These are phyloP conservation scores for Sarcophaga carnaria DNA, from an alignment of 2,888 invertebrate genomes.

Conservation along the genomic window DNA sequence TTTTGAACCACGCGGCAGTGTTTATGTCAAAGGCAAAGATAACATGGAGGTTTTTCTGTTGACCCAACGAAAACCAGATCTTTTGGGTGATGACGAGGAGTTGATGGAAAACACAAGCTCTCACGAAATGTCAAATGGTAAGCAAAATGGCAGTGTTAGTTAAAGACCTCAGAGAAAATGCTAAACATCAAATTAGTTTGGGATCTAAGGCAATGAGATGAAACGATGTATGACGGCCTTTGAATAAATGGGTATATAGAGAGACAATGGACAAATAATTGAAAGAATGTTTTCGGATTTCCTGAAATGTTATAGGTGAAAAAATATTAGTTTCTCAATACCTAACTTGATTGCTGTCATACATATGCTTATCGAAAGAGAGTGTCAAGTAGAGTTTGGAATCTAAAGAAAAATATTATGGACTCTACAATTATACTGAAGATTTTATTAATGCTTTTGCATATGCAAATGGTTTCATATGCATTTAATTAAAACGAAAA, in stretches of 20 bases:
- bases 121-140: neutral
- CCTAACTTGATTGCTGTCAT: neutral
- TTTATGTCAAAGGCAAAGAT: constrained; percentile 98
- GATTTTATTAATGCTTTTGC: neutral
- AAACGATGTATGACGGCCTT: neutral
- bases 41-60: constrained; percentile 95
- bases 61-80: constrained; percentile 73
- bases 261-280: too few relatives aligned
- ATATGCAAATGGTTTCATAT: constrained; percentile 19
- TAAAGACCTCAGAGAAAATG: constrained; percentile 2
- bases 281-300: too few relatives aligned
- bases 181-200: neutral
- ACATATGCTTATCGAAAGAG: neutral
- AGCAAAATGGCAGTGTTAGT: constrained; percentile 55
- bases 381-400: neutral
- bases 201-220: neutral
- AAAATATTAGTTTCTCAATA: neutral
- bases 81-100: constrained; percentile 56
- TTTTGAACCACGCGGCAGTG: constrained; percentile 95
- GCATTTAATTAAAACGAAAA: neutral
- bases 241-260: neutral
- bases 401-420: neutral
- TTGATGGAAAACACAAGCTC: constrained; percentile 32
- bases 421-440: neutral
- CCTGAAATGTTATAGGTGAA: too few relatives aligned